phyloP scores from a whole-genome alignment of 2,888 invertebrate species.

The Erpobdella octoculata region DNA sequence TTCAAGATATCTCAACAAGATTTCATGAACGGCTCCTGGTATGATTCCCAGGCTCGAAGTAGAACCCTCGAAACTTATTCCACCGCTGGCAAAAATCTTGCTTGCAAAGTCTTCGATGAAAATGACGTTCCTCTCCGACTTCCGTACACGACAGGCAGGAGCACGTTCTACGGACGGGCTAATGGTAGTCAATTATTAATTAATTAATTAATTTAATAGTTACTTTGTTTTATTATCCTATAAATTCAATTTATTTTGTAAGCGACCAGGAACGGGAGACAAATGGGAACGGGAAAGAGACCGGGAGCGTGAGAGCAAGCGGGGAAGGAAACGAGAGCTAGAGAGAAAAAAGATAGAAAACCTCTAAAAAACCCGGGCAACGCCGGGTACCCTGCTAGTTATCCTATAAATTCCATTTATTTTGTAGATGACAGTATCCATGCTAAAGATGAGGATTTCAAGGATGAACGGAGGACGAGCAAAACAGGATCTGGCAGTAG shows the following conservation, averaged over 20 bases:
- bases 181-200: slow-evolving; percentile 3
- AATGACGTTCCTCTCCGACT: slow-evolving; percentile 17
- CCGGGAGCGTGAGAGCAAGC: no score
- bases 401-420: background rate
- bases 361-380: no score
- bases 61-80: slow-evolving; percentile 2
- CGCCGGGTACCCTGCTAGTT: no score
- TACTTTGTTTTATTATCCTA: background rate
- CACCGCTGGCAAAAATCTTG: background rate
- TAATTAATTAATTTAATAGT: background rate
- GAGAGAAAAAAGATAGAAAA: no score
- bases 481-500: background rate
- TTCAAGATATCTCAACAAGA: background rate
- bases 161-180: slow-evolving; percentile 29
- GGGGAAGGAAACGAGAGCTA: no score
- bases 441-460: background rate
- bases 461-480: background rate
- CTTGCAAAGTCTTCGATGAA: slow-evolving; percentile 26
- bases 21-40: no score
- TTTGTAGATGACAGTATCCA: slow-evolving; percentile 9
- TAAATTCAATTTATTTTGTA: background rate
- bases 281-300: no score
- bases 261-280: no score
- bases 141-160: slow-evolving; percentile 29
- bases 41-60: no score